Percentiles rank a stretch among this genome's conserved stretches.
phyloP scores from a whole-genome alignment of 1,140 invertebrate genomes.

The fruit fly (Drosophila melanogaster) region Release_6_plus_ISO1_MT NT_033779.5:14849501-14850000 shows the following conservation, averaged over 20 bases:
- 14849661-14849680: conserved; percentile 45
- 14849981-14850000: too few species aligned
- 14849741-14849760: conserved; percentile 20
- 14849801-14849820: conserved; percentile 28
- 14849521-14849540: too few species aligned
- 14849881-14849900: conserved; percentile 32
- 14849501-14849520: too few species aligned
- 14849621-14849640: conserved; percentile 8
- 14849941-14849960: not conserved
- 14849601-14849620: conserved; percentile 9
- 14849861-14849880: conserved; percentile 30
- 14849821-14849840: conserved; percentile 38
- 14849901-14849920: conserved; percentile 11
- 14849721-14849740: conserved; percentile 19
- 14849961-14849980: not conserved
- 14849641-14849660: conserved; percentile 30
- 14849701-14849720: conserved; percentile 18
- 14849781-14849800: not conserved
- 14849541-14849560: too few species aligned
- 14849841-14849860: conserved; percentile 33
- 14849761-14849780: conserved; percentile 11
- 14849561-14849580: not conserved
- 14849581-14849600: not conserved
- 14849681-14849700: conserved; percentile 22
- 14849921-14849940: not conserved